A percentile compares a stretch with the other conserved stretches of the same genome.
phyloP scores from a whole-genome alignment of 2,888 invertebrate species.

The Clepsis dumicolana region DNA sequence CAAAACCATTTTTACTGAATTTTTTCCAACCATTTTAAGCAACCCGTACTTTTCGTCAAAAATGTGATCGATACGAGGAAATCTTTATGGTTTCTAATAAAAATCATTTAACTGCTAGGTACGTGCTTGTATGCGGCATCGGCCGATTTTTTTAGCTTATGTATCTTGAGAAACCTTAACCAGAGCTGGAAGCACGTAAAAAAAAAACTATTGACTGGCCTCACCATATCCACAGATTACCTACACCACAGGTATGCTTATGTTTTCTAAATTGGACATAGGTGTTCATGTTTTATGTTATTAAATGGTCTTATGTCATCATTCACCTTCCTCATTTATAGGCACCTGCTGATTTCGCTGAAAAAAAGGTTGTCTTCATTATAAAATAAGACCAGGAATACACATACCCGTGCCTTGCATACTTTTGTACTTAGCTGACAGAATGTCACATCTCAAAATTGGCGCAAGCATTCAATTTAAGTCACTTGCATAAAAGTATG shows the following conservation, averaged over 20 bases:
- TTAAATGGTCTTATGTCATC: slow-evolving; percentile 14
- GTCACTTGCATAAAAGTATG: not conserved
- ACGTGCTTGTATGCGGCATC: no score
- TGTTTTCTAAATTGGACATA: slow-evolving; percentile 14
- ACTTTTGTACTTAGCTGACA: not conserved
- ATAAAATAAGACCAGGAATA: not conserved
- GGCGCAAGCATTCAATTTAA: not conserved
- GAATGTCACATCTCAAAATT: not conserved
- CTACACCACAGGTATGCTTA: slow-evolving; percentile 9
- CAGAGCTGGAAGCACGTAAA: not conserved
- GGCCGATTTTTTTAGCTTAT: not conserved
- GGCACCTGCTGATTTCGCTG: slow-evolving; percentile 13
- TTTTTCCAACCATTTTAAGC: no score
- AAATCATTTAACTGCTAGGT: no score
- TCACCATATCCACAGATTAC: slow-evolving; percentile 14
- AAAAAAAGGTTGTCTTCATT: not conserved
- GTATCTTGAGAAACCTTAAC: not conserved
- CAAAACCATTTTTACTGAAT: no score
- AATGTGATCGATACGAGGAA: no score
- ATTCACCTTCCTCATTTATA: slow-evolving; percentile 25
- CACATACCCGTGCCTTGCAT: not conserved
- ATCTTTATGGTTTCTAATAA: no score
- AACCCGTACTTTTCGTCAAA: no score
- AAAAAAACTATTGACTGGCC: slow-evolving; percentile 22
- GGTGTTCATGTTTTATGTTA: slow-evolving; percentile 11